Evolutionary conservation across 2,888 invertebrate genomes (phyloP), one percentile per base, ranked within the genome.

Genomic region (Drosophila seclusa): DNA sequence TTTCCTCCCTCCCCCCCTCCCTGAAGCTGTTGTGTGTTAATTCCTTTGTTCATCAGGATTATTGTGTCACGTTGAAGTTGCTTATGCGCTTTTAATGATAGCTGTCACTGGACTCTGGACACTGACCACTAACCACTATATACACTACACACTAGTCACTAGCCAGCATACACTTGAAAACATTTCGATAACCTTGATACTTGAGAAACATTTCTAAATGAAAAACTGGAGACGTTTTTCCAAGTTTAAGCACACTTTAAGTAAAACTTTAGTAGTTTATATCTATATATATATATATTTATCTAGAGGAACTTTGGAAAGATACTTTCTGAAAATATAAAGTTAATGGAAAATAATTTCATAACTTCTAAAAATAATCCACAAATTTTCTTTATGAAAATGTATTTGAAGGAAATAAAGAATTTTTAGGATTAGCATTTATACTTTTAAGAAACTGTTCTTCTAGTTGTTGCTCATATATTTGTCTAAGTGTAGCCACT

Each of bases 81-180:
- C 88, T 87, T 88, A 88, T 87, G 87, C 87, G 87, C 87, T 87
- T 87, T 88, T 87, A 87, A 87, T 88, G 87, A 87, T 82, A 88
- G 87, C 86, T 82, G 80, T 82, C 87, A 73, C 74, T 42, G 55
- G 29, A 45, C 69, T 60, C 68, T 64, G 10, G 1, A 40, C 68
- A 63, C 62, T 45, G 34, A 21, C 50, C 58, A 59, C 32, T 45
- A 34, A 21, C 54, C 57, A 68, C 31, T 45, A 8, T 53, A 40
- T 21, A 54, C 38, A 59, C 50, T 50, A 27, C 3, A 11, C 32
- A 29, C 53, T 36, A 36, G 21, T 4, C 27, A 54, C 54, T 54
- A 24, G 16, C 21, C 27, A 18, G 18, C 10, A 11, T 53, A 53
- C 52, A 53, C 52, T 53, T 8, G 2, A 32, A 52, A 32, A 49